Percentiles rank a stretch among this genome's conserved stretches.
Conservation (phyloP, 2,113 vertebrate genomes). For the Cygnus atratus region DNA sequence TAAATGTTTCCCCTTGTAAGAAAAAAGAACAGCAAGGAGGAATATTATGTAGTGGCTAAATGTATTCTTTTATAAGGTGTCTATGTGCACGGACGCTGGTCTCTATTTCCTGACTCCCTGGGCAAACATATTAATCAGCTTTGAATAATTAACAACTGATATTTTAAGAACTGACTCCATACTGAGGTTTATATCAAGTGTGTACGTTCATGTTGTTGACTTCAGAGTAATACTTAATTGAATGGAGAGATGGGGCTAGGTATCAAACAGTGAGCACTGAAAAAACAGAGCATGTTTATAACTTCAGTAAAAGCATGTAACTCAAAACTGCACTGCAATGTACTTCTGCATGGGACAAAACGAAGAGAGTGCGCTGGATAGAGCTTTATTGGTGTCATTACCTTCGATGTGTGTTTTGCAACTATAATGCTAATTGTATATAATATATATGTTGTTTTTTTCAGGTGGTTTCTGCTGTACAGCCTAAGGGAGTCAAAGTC, state of each 20-base stretch:
- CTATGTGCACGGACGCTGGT: neutral
- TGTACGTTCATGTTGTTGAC: neutral
- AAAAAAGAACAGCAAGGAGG: neutral
- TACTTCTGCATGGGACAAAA: neutral
- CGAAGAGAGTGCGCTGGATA: neutral
- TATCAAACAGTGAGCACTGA: neutral
- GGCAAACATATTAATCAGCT: neutral
- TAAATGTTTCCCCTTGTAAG: neutral
- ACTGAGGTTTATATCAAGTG: neutral
- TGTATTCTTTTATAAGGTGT: neutral
- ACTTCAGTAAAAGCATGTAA: neutral
- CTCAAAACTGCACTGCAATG: neutral
- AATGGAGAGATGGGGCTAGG: neutral
- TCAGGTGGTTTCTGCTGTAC: slow-evolving; percentile 62
- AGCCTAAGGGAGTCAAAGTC: slow-evolving; percentile 58
- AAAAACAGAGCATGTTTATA: neutral
- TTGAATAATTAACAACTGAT: neutral
- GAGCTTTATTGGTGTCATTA: neutral
- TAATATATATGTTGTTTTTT: neutral
- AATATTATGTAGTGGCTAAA: neutral
- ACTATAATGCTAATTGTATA: neutral
- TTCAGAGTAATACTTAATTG: neutral
- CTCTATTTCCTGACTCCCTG: neutral
- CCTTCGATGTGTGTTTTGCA: neutral
- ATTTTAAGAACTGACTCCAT: neutral